Evolutionary conservation across 2,113 vertebrate species (phyloP).

Genomic region (Ceratotherium simum): DNA sequence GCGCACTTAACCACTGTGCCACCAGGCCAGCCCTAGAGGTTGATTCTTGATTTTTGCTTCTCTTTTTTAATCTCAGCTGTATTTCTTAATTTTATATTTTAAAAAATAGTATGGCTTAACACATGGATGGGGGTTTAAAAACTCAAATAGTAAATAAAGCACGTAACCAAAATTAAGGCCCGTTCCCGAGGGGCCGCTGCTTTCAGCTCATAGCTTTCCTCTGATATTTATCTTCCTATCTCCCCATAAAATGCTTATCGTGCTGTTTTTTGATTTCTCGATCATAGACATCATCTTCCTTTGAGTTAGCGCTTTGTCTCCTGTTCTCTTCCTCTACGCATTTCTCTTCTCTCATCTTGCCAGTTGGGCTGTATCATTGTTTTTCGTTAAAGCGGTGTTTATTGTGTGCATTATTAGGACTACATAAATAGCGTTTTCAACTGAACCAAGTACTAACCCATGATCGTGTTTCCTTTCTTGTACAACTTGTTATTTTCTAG

Average conservation of each 20-base stretch:
- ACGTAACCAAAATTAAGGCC: not conserved
- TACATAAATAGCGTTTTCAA: not conserved
- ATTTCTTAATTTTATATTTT: slow-evolving; percentile 48
- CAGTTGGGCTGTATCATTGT: not conserved
- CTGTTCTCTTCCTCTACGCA: not conserved
- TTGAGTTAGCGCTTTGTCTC: not conserved
- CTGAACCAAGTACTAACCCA: not conserved
- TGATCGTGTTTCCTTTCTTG: not conserved
- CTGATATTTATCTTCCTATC: not conserved
- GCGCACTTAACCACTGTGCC: no score
- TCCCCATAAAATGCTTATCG: not conserved
- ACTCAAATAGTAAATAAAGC: not conserved
- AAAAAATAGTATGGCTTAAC: not conserved
- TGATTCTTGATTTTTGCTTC: not conserved
- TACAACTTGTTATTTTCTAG: not conserved
- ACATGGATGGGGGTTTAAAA: not conserved
- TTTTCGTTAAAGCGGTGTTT: not conserved
- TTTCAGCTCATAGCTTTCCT: not conserved
- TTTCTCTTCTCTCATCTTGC: not conserved
- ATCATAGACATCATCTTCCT: not conserved
- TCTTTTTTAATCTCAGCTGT: not conserved
- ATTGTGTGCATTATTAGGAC: not conserved
- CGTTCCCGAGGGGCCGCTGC: not conserved
- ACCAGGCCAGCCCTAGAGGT: no score
- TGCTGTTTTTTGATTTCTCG: not conserved